A percentile compares a stretch with the other conserved stretches of the same genome.
phyloP scores from a whole-genome alignment of 2,888 invertebrate species.

The Pollenia griseotomentosa region DNA sequence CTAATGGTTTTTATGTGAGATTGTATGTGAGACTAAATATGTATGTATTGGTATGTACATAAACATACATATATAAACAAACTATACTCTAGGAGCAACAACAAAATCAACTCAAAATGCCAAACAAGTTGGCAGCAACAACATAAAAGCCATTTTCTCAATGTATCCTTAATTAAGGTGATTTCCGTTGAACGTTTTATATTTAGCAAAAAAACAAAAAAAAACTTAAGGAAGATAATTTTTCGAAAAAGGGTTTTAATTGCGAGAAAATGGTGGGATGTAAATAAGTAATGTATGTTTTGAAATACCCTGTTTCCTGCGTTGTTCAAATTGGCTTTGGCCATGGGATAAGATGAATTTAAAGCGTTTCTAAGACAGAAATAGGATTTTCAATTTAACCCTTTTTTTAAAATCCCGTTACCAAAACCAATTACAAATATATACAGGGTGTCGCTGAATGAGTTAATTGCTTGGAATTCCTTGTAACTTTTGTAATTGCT shows the following conservation, averaged over 20 bases:
- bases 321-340: no score
- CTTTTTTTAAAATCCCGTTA: no score
- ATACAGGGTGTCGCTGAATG: no score
- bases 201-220: not conserved
- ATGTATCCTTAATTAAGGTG: conserved; percentile 73
- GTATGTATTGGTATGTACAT: conserved; percentile 2
- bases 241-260: not conserved
- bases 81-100: conserved; percentile 12
- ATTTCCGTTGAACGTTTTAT: conserved; percentile 63
- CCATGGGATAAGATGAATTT: no score
- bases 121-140: conserved; percentile 40
- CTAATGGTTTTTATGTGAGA: conserved; percentile 37
- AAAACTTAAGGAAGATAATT: not conserved
- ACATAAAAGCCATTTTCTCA: conserved; percentile 58
- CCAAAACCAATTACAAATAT: no score
- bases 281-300: no score
- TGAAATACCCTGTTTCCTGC: no score
- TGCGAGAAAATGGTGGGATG: not conserved
- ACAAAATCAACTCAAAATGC: conserved; percentile 41
- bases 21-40: not conserved
- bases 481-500: no score
- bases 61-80: conserved; percentile 24
- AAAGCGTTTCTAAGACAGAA: no score
- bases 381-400: no score
- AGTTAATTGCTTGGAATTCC: no score